These are phyloP conservation scores for Pantala flavescens DNA, from an alignment of 1,140 invertebrate genomes.

Conservation along the genomic window DNA sequence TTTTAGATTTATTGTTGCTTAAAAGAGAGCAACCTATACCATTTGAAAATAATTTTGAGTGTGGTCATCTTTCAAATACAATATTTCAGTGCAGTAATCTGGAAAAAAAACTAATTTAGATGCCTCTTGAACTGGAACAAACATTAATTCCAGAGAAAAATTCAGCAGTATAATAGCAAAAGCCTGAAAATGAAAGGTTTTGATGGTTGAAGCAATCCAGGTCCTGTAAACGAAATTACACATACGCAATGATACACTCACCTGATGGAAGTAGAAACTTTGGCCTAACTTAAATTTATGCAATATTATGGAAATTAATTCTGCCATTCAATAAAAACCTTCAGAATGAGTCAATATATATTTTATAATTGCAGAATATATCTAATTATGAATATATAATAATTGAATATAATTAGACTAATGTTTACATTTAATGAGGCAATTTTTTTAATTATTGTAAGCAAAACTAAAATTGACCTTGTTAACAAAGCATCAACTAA, in stretches of 20 bases:
- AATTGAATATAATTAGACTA: too few relatives aligned
- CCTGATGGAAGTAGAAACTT: background rate
- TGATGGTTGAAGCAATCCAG: background rate
- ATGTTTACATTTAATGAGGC: background rate
- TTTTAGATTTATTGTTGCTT: too few relatives aligned
- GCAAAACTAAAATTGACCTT: conserved; percentile 7
- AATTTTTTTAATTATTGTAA: background rate
- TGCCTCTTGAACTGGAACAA: background rate
- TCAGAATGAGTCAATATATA: too few relatives aligned
- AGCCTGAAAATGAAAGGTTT: background rate
- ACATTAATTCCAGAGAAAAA: background rate
- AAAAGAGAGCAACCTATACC: too few relatives aligned
- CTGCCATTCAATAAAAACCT: too few relatives aligned
- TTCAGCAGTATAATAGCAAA: background rate
- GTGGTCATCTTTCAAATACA: background rate
- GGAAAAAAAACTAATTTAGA: background rate
- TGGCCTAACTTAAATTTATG: background rate
- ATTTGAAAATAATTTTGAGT: background rate
- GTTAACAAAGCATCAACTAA: conserved; percentile 3
- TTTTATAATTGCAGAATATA: too few relatives aligned
- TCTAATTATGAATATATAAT: too few relatives aligned
- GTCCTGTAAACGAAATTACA: background rate
- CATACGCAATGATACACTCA: background rate
- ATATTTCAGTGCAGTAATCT: background rate
- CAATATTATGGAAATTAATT: too few relatives aligned